Percentiles rank a stretch among this genome's conserved stretches.
Conservation (phyloP, 92 coral and sea anemone species). For the Galaxea fascicularis region DNA sequence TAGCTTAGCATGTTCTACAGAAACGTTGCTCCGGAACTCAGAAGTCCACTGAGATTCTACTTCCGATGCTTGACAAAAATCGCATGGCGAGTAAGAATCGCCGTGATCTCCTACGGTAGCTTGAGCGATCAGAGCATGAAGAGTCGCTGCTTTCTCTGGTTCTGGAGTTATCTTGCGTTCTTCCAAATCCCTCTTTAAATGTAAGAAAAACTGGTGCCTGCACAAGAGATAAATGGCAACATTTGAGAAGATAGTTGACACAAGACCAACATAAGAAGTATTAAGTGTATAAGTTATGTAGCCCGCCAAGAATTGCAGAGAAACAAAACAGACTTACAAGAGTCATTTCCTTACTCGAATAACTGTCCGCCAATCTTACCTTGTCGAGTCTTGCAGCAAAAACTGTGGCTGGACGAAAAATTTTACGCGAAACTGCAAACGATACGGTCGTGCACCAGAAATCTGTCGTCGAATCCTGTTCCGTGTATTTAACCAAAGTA, state of each 20-base stretch:
- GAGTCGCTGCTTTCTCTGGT: slow-evolving; percentile 70
- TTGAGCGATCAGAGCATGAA: slow-evolving; percentile 87
- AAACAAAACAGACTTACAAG: not conserved
- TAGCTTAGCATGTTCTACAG: slow-evolving; percentile 78
- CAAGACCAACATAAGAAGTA: not conserved
- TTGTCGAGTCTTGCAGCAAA: slow-evolving; percentile 93
- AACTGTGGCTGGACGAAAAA: slow-evolving; percentile 96
- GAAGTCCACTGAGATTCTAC: slow-evolving; percentile 77
- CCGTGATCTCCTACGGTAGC: slow-evolving; percentile 92
- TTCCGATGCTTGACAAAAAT: slow-evolving; percentile 65
- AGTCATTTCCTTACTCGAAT: not conserved
- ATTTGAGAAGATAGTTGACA: slow-evolving; percentile 57
- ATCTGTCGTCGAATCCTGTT: slow-evolving; percentile 95
- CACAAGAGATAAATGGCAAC: slow-evolving; percentile 41
- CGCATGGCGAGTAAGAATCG: slow-evolving; percentile 67
- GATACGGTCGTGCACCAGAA: slow-evolving; percentile 90
- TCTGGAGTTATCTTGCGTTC: slow-evolving; percentile 74
- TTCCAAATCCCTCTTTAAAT: slow-evolving; percentile 81
- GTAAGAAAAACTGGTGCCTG: slow-evolving; percentile 93
- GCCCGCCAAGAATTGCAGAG: not conserved
- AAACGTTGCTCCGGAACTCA: slow-evolving; percentile 76
- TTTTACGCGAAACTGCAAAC: slow-evolving; percentile 91
- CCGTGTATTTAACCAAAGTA: slow-evolving; percentile 93
- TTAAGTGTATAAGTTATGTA: not conserved
- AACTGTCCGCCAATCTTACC: slow-evolving; percentile 54